These are phyloP conservation scores for Belonocnema kinseyi DNA, from an alignment of 1,140 invertebrate species.

Conservation along the genomic window DNA sequence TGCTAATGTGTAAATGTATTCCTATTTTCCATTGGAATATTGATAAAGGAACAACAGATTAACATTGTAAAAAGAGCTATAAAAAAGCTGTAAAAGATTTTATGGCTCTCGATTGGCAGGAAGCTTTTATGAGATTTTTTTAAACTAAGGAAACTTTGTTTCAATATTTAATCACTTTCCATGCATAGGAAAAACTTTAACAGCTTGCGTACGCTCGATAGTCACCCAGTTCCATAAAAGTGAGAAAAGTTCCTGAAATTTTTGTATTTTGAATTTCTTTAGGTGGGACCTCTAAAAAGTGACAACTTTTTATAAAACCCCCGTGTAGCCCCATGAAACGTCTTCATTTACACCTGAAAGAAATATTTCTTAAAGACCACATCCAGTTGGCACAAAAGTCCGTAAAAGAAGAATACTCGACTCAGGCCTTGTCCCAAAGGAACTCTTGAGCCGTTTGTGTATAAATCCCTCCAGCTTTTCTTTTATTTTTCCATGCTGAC, in stretches of 20 bases:
- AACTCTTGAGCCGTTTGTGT: not conserved
- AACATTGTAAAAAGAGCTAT: not conserved
- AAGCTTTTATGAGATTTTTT: conserved; percentile 10
- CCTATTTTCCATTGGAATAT: no score
- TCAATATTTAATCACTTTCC: conserved; percentile 8
- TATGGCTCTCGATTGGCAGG: not conserved
- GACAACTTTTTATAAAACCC: no score
- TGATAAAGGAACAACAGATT: not conserved
- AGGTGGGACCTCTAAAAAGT: no score
- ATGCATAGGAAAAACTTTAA: not conserved
- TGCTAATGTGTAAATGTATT: conserved; percentile 12
- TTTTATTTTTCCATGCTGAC: conserved; percentile 21
- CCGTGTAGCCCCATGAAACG: no score
- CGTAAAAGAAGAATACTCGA: conserved; percentile 13
- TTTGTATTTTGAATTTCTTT: no score
- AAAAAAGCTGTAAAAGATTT: not conserved
- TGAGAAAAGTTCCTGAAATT: no score
- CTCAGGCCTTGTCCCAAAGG: conserved; percentile 5
- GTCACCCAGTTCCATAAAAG: no score
- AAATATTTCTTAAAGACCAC: not conserved
- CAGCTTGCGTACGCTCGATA: not conserved
- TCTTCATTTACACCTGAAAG: not conserved
- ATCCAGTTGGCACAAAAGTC: conserved; percentile 14
- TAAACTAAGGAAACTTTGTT: not conserved
- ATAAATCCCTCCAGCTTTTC: conserved; percentile 1